Conservation (phyloP, 2,113 vertebrate genomes). For the Bubo blakistoni region DNA sequence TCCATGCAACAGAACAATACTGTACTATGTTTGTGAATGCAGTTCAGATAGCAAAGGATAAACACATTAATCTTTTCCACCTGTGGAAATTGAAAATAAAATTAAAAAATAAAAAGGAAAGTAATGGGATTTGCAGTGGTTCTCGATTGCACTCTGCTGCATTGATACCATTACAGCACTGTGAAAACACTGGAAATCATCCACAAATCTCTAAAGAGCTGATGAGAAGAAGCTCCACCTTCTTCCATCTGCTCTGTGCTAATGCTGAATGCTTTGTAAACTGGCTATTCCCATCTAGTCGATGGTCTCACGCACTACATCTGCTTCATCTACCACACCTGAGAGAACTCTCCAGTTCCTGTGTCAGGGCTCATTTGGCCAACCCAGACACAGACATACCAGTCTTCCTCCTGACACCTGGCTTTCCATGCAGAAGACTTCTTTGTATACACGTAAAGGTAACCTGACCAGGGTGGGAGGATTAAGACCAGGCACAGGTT, state of each 20-base stretch:
- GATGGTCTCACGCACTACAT: background rate
- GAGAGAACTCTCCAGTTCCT: background rate
- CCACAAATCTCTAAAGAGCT: background rate
- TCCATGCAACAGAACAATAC: background rate
- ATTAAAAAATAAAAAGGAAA: background rate
- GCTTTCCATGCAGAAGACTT: background rate
- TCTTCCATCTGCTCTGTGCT: background rate
- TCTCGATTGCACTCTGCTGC: background rate
- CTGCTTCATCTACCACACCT: background rate
- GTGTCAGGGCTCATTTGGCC: background rate
- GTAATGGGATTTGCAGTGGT: background rate
- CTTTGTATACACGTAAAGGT: background rate
- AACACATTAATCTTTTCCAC: background rate
- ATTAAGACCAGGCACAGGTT: background rate
- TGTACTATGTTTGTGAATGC: background rate
- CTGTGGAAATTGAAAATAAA: background rate
- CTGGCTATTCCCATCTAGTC: background rate
- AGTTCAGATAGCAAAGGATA: background rate
- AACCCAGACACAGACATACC: background rate
- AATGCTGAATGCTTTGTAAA: background rate
- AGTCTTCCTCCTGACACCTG: background rate
- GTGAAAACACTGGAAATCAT: background rate
- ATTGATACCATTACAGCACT: background rate
- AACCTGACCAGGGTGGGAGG: rapidly evolving
- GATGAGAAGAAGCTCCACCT: background rate